Percentiles rank a stretch among this genome's conserved stretches.
These are phyloP conservation scores for Ferrisia virgata DNA, from an alignment of 2,888 invertebrate genomes.

Conservation along the genomic window DNA sequence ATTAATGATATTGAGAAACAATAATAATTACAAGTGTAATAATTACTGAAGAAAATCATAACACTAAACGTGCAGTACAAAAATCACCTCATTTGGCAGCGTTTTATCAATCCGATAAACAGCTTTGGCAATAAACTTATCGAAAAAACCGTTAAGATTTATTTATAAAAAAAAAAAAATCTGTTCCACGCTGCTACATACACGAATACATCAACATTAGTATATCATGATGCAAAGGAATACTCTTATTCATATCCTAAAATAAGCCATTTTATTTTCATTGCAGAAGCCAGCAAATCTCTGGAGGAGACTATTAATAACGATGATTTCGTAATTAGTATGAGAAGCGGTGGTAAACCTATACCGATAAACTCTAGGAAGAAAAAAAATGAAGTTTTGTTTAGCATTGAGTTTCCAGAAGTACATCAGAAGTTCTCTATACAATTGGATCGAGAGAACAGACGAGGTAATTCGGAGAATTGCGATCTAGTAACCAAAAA, in stretches of 20 bases:
- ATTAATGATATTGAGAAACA: neutral
- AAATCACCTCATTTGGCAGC: neutral
- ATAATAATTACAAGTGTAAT: neutral
- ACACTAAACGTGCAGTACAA: neutral
- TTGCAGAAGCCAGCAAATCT: slow-evolving; percentile 56
- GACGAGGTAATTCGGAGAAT: slow-evolving; percentile 50
- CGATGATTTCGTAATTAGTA: slow-evolving; percentile 58
- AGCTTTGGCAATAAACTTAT: neutral
- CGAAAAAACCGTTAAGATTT: neutral
- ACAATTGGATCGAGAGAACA: slow-evolving; percentile 58
- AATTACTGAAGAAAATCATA: neutral
- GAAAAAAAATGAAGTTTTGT: slow-evolving; percentile 57
- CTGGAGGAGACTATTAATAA: slow-evolving; percentile 57
- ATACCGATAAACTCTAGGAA: slow-evolving; percentile 55
- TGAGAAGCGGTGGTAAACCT: slow-evolving; percentile 56
- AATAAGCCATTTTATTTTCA: slow-evolving; percentile 33
- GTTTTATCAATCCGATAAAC: neutral
- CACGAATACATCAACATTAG: neutral
- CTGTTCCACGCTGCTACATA: neutral
- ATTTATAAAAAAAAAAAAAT: neutral
- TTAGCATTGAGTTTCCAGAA: slow-evolving; percentile 59
- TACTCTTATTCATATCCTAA: neutral
- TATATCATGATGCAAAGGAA: neutral
- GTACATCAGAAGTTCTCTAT: slow-evolving; percentile 59
- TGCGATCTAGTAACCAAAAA: neutral